phyloP scores from a whole-genome alignment of 2,888 invertebrate genomes.

The Thera britannica region DNA sequence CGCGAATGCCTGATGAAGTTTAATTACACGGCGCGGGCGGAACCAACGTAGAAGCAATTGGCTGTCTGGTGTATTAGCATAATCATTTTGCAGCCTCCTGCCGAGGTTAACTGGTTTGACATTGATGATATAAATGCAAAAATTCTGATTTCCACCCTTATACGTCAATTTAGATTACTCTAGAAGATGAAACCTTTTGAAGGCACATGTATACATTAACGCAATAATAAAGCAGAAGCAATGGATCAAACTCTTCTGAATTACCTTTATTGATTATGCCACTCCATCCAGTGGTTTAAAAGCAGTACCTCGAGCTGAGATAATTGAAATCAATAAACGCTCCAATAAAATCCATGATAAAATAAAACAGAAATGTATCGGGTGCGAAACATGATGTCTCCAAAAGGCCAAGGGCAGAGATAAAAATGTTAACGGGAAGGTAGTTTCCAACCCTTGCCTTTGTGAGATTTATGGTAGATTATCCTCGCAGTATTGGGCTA shows the following conservation, averaged over 20 bases:
- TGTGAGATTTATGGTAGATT: constrained; percentile 59
- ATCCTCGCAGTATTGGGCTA: constrained; percentile 54
- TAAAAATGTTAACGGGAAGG: constrained; percentile 63
- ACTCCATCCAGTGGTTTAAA: too few species aligned
- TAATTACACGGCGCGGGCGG: constrained; percentile 61
- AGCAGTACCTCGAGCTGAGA: not conserved
- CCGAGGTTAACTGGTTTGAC: constrained; percentile 63
- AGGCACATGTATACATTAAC: too few species aligned
- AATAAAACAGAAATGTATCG: constrained; percentile 46
- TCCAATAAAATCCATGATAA: constrained; percentile 49
- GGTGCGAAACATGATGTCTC: constrained; percentile 54
- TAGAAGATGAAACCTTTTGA: too few species aligned
- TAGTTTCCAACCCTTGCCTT: constrained; percentile 63
- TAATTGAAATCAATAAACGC: constrained; percentile 16
- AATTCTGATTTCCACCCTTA: too few species aligned
- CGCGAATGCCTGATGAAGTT: constrained; percentile 68
- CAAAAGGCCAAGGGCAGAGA: constrained; percentile 54
- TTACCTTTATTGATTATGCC: too few species aligned
- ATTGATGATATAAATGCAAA: constrained; percentile 50
- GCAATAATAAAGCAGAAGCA: too few species aligned
- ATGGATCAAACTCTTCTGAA: too few species aligned
- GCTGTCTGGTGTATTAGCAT: constrained; percentile 69
- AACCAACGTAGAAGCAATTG: constrained; percentile 65
- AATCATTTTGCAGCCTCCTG: constrained; percentile 62
- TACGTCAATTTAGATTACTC: too few species aligned